Evolutionary conservation across 2,888 invertebrate species (phyloP).

Genomic region (Hartigia nigra): DNA sequence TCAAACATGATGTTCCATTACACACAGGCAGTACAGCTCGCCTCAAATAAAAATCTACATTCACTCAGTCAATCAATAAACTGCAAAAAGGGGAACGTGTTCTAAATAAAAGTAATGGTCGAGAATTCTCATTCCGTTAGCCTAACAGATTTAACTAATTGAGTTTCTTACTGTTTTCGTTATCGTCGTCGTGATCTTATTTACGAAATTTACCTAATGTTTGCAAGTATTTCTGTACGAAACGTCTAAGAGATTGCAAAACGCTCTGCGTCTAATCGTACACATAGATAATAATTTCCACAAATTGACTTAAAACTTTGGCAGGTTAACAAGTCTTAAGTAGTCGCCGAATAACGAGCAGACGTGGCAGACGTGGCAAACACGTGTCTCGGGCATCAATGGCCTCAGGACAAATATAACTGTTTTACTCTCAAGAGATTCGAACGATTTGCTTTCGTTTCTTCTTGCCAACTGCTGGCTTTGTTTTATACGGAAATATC

Average conservation of each 20-base stretch:
- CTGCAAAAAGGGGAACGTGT: not conserved
- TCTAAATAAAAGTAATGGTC: not conserved
- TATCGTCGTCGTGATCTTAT: not conserved
- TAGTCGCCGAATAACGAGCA: not conserved
- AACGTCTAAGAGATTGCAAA: not conserved
- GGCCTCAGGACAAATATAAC: not conserved
- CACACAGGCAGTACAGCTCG: not conserved
- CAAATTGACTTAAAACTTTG: no score
- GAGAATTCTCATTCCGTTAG: not conserved
- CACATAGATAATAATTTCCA: not conserved
- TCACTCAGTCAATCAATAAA: not conserved
- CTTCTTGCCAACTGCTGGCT: not conserved
- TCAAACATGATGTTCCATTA: not conserved
- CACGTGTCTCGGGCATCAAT: not conserved
- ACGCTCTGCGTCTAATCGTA: not conserved
- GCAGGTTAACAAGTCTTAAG: not conserved
- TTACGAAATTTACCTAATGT: not conserved
- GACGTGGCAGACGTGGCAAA: not conserved
- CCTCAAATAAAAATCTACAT: not conserved
- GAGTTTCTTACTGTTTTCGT: not conserved
- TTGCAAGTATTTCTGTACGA: not conserved
- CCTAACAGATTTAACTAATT: not conserved
- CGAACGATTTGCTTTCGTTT: not conserved
- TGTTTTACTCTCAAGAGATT: not conserved
- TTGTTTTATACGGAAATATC: not conserved